Conservation (phyloP, 2,888 invertebrate genomes). For the Drosophila picticornis region DNA sequence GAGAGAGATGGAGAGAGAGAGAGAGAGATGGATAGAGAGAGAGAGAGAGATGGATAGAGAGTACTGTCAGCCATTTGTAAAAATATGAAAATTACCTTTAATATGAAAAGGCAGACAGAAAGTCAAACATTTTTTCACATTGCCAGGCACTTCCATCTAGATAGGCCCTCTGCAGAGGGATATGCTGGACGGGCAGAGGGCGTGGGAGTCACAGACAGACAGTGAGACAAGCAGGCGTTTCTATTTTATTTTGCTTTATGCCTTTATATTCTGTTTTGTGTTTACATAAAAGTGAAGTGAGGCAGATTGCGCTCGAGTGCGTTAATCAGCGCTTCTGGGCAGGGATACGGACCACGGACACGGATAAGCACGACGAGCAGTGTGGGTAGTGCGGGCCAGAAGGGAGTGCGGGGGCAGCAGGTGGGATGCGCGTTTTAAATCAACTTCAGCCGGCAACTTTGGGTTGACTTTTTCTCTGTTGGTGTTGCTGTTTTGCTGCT, state of each 20-base stretch:
- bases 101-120: constrained; percentile 69
- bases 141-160: constrained; percentile 68
- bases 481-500: constrained; percentile 22
- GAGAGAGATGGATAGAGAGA: constrained; percentile 4
- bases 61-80: constrained; percentile 63
- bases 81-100: constrained; percentile 82
- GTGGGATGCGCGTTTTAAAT: constrained; percentile 52
- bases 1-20: constrained; percentile 7
- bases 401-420: background rate
- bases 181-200: background rate
- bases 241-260: constrained; percentile 78
- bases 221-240: constrained; percentile 47
- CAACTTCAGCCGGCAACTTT: constrained; percentile 60
- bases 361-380: constrained; percentile 10
- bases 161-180: constrained; percentile 52
- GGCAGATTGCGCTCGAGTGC: constrained; percentile 82
- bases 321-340: constrained; percentile 79
- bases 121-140: constrained; percentile 56
- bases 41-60: constrained; percentile 9
- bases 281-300: constrained; percentile 81
- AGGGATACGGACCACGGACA: constrained; percentile 48
- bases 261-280: constrained; percentile 81
- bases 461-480: constrained; percentile 65
- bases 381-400: background rate
- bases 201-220: background rate